Evolutionary conservation across 1,140 invertebrate genomes (phyloP).

Genomic region (Ctenoplectra terminalis): DNA sequence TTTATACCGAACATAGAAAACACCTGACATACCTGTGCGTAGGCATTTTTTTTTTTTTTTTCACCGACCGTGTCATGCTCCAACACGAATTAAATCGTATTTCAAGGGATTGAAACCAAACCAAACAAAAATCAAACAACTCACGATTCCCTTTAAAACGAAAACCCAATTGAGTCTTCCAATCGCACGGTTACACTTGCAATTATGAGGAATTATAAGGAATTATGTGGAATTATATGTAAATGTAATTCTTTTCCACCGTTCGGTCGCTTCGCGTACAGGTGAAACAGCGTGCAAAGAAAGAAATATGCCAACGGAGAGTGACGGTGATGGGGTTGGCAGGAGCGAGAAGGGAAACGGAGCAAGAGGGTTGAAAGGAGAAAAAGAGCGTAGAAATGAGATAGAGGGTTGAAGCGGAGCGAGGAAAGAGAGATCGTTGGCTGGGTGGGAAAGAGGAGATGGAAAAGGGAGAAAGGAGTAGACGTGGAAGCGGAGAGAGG

Average conservation of each 20-base stretch:
- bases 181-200: background rate
- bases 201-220: background rate
- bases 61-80: too few relatives aligned
- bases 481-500: conserved; percentile 48
- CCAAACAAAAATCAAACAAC: background rate
- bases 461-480: conserved; percentile 51
- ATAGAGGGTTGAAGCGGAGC: conserved; percentile 35
- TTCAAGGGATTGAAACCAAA: too few relatives aligned
- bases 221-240: background rate
- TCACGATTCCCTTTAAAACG: background rate
- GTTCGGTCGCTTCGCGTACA: conserved; percentile 35
- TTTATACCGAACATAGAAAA: too few relatives aligned
- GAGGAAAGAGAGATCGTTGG: conserved; percentile 31
- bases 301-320: conserved; percentile 31
- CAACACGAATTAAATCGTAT: too few relatives aligned
- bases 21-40: too few relatives aligned
- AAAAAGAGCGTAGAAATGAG: conserved; percentile 30
- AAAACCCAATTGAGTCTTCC: too few relatives aligned
- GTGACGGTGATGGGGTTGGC: background rate
- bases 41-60: too few relatives aligned
- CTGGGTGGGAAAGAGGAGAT: conserved; percentile 47
- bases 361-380: conserved; percentile 30
- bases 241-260: conserved; percentile 40
- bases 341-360: background rate
- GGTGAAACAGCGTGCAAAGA: conserved; percentile 40